Evolutionary conservation across 92 coral and sea anemone genomes (phyloP), one percentile per base, ranked within the genome.

Genomic region (Paragorgia papillata): DNA sequence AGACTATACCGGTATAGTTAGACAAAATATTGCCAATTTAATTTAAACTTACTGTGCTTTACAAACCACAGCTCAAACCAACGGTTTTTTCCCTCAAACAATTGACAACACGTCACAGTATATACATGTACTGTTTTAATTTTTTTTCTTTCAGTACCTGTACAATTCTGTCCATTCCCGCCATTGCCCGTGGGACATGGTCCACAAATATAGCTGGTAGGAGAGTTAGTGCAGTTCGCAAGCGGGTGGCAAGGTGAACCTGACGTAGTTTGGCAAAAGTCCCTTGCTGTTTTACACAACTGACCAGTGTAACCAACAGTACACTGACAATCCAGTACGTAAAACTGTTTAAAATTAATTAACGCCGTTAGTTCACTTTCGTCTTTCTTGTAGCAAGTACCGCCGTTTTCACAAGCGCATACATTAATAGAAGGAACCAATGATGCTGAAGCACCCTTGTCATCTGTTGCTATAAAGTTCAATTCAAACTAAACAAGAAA

Each of bases 171-270:
- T 13, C 96, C 96, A 51, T 90, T 84, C n/a, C 92, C 92, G 28
- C 76, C 70, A 50, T 79, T 88, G 9, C 92, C 92, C 9, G 31
- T 24, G 15, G 96, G 96, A 37, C 96, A 90, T 63, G 89, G 87
- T n/a, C 88, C 96, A 69, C 96, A 90, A 56, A 64, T 77, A 43
- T 68, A 90, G 6, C 85, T 83, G 48, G 81, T 69, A 4, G 80
- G 85, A 26, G 78, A 61, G 49, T 88, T 84, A 30, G 44, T 71
- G 76, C 93, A 89, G 35, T 54, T 44, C 0, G 80, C 93, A 22
- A 84, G 81, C 0, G 93, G 90, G 31, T 82, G 85, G 58, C 93
- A 89, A 59, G 93, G 93, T 7, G 78, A 51, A 17, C 87, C 86
- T 24, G 81, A 74, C 63, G 65, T 59, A 29, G 87, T 87, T 29